Evolutionary conservation across 2,797 vertebrate genomes (phyloP), one percentile per base, ranked within the genome.

Genomic region (Aldrovandia affinis): DNA sequence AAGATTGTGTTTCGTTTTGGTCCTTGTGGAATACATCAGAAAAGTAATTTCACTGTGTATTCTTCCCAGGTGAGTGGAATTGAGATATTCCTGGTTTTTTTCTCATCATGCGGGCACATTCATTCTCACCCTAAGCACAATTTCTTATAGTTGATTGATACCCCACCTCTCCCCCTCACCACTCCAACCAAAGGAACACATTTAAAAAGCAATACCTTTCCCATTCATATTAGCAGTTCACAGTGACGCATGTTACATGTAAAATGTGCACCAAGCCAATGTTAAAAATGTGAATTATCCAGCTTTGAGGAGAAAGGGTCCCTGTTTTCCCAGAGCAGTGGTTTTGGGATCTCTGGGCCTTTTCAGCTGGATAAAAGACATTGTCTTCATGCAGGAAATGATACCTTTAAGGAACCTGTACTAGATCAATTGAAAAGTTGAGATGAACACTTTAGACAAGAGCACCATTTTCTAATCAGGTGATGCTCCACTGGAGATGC

Each of bases 391-490:
- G 20, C 59, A 63, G 59, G 59, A 63, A 63, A 63, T 63, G 25
- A 63, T 59, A n/a, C 22, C 12, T 18, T 59, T 20, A 5, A 59
- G 57, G 57, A 59, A 59, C 22, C 22, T 59, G 18, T 59, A 59
- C 18, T 18, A 59, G 57, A 22, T 18, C 18, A 59, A 14, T n/a
- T 59, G 57, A 59, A 59, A 59, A 59, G 57, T 59, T 59, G 15
- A 59, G 57, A 59, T 59, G 57, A 59, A 25, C 57, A 59, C 57
- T 59, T 18, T 59, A n/a, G 57, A 59, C 22, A 22, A 59, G 57
- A 59, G 57, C 57, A 59, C 20, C 57, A 65, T 65, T 65, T 28
- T 65, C 61, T n/a, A 65, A 63, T 63, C 61, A 28, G 61, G n/a
- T 5, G 28, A 65, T 65, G 28, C 61, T 65, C 61, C 61, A 12